Evolutionary conservation across 2,888 invertebrate genomes (phyloP).

Genomic region (Balanococcus diminutus): DNA sequence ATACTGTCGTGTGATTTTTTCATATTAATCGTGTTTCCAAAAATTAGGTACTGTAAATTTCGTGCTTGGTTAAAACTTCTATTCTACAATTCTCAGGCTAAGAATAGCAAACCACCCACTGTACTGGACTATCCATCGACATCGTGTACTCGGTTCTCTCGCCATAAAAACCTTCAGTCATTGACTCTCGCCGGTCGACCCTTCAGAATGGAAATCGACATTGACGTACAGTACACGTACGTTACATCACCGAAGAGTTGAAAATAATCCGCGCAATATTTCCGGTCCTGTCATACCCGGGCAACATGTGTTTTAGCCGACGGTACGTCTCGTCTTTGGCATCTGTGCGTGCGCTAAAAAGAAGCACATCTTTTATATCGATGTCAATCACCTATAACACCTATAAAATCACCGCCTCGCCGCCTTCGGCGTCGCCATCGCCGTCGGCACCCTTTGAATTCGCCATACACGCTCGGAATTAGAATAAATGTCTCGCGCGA

Average conservation of each 20-base stretch:
- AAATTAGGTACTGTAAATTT: too few relatives aligned
- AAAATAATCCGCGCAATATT: neutral
- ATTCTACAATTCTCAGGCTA: too few relatives aligned
- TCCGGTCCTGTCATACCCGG: neutral
- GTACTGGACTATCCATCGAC: too few relatives aligned
- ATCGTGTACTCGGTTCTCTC: too few relatives aligned
- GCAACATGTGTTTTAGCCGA: neutral
- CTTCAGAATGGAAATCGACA: too few relatives aligned
- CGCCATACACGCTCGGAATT: neutral
- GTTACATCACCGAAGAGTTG: neutral
- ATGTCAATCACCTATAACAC: conserved; percentile 5
- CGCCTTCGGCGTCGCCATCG: neutral
- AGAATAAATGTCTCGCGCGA: neutral
- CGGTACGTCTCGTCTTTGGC: too few relatives aligned
- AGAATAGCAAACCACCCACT: too few relatives aligned
- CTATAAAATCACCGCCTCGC: neutral
- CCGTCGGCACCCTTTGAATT: neutral
- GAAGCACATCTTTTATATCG: neutral
- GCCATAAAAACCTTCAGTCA: too few relatives aligned
- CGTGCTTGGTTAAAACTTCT: too few relatives aligned
- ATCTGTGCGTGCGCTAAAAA: neutral
- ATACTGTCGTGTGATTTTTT: too few relatives aligned
- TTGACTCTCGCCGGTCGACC: too few relatives aligned
- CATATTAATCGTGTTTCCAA: too few relatives aligned
- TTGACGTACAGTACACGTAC: neutral